These are phyloP conservation scores for Pogonus chalceus DNA, from an alignment of 1,140 invertebrate genomes.

Conservation along the genomic window DNA sequence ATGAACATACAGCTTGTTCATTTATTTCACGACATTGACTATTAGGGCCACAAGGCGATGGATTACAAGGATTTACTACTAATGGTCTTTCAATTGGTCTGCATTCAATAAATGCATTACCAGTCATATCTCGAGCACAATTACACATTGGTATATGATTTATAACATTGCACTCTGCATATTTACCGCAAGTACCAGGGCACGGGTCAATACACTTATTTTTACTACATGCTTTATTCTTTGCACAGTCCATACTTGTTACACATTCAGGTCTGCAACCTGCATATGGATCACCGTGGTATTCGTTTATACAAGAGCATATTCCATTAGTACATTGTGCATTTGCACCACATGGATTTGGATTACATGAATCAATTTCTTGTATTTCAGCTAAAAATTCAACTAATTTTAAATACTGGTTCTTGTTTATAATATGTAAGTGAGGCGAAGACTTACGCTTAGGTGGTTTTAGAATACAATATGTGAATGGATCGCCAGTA, in stretches of 20 bases:
- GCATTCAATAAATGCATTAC: constrained; percentile 59
- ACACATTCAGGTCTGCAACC: constrained; percentile 59
- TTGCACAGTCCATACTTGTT: constrained; percentile 60
- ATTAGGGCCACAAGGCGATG: constrained; percentile 64
- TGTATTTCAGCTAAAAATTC: constrained; percentile 9
- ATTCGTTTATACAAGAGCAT: constrained; percentile 54
- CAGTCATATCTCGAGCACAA: constrained; percentile 54
- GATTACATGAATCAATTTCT: constrained; percentile 52
- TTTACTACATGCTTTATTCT: constrained; percentile 56
- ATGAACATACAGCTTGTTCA: constrained; percentile 43
- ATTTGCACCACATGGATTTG: constrained; percentile 67
- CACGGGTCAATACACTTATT: constrained; percentile 65
- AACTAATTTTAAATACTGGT: constrained; percentile 1
- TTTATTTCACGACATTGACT: constrained; percentile 45
- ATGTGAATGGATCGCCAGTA: constrained; percentile 56
- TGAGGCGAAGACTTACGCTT: constrained; percentile 1
- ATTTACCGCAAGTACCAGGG: constrained; percentile 55
- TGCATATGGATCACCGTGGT: constrained; percentile 52
- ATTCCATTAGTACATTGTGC: constrained; percentile 58
- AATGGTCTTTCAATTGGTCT: constrained; percentile 32
- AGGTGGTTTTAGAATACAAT: constrained; percentile 40
- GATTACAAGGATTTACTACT: constrained; percentile 47
- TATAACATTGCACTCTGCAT: constrained; percentile 60
- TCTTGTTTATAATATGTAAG: not conserved
- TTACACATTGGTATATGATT: constrained; percentile 67